phyloP scores from a whole-genome alignment of 2,113 vertebrate genomes.

The Caranx melampygus region DNA sequence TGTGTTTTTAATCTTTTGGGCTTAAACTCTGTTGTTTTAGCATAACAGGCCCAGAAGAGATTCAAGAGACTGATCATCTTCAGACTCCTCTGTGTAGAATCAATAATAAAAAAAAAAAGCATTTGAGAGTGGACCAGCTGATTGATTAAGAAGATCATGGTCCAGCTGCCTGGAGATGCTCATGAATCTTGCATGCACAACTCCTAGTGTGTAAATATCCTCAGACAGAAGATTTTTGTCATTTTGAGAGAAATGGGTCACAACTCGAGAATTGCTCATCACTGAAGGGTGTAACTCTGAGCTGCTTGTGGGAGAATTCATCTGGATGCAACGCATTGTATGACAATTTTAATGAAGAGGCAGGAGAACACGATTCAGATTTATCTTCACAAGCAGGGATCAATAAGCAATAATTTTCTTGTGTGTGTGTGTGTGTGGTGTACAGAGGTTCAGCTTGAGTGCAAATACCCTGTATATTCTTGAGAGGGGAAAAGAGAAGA shows the following conservation, averaged over 20 bases:
- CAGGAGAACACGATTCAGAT: constrained; percentile 34
- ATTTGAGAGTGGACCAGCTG: constrained; percentile 43
- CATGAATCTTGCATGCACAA: constrained; percentile 65
- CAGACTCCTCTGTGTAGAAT: constrained; percentile 15
- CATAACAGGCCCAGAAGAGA: neutral
- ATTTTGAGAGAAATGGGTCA: constrained; percentile 23
- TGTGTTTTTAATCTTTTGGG: neutral
- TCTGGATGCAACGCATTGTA: neutral
- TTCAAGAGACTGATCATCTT: constrained; percentile 12
- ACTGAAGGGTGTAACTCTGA: constrained; percentile 20
- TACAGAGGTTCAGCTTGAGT: constrained; percentile 17
- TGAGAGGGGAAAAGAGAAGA: constrained; percentile 38
- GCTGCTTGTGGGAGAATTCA: constrained; percentile 23
- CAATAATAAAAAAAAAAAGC: constrained; percentile 46
- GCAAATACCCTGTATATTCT: constrained; percentile 45
- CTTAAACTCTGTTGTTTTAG: constrained; percentile 3
- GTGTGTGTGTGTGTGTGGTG: constrained; percentile 20
- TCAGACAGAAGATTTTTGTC: constrained; percentile 4
- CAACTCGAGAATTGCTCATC: constrained; percentile 30
- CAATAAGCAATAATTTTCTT: constrained; percentile 40
- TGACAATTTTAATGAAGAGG: constrained; percentile 6
- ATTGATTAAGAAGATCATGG: constrained; percentile 61
- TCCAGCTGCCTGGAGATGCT: constrained; percentile 48
- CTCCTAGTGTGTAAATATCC: neutral
- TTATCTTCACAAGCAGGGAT: constrained; percentile 35